These are phyloP conservation scores for Apodemus agrarius DNA, from an alignment of 2,797 vertebrate species.

Conservation along the genomic window DNA sequence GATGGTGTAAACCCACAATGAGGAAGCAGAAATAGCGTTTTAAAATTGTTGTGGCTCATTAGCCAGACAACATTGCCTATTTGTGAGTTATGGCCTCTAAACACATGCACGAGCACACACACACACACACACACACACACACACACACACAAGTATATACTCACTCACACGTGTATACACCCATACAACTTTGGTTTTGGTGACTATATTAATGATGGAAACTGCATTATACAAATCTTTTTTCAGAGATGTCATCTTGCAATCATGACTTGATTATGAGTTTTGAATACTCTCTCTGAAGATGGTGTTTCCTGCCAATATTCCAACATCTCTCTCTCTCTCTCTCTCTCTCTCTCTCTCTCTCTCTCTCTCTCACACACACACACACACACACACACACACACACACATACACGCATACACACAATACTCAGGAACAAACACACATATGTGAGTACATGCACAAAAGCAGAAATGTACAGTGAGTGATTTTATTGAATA, in stretches of 20 bases:
- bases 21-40: neutral
- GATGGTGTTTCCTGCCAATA: neutral
- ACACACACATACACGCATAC: neutral
- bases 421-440: neutral
- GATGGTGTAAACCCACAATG: neutral
- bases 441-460: neutral
- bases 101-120: neutral
- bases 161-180: neutral
- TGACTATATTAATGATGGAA: neutral
- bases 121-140: neutral
- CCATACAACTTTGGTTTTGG: neutral
- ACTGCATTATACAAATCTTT: neutral
- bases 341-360: no score
- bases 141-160: neutral
- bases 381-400: neutral
- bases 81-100: neutral
- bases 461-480: neutral
- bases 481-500: neutral
- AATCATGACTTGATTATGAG: neutral
- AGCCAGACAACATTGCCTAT: neutral
- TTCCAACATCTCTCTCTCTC: no score
- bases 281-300: neutral
- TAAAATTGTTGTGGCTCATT: neutral
- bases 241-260: neutral
- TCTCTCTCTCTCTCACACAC: no score